Evolutionary conservation across 2,113 vertebrate species (phyloP), one percentile per base, ranked within the genome.

Genomic region (Tautogolabrus adspersus): DNA sequence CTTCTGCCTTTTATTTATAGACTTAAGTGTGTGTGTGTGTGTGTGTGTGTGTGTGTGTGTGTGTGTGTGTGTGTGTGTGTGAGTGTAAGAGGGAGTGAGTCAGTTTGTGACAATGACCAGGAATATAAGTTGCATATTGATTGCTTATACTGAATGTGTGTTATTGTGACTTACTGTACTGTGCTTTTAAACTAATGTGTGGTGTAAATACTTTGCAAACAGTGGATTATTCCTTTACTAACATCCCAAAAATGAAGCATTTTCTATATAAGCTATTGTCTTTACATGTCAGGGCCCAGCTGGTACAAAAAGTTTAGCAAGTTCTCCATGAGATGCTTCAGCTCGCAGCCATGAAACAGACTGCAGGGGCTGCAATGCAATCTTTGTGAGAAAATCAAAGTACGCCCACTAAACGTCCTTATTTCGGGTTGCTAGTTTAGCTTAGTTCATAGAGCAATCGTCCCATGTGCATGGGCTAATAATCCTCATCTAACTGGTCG

Each of bases 1-100:
- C 83, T 85, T 85, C 78, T 83, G 75, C 83, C 69, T 85, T 90
- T 89, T 91, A 85, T 90, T 91, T 86, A 83, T 89, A 87, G 87
- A 81, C 78, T 69, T 75, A 76, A 66, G 54, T 68, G 76, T 81
- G 79, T 38, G 64, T 58, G 55, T 55, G 16, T 60, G 55, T 68
- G 61, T 71, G 71, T 61, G 66, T 30, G 66, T 65, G 67, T 62
- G 49, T 58, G 57, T 51, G 57, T 58, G 73, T 38, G 68, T 23
- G 16, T 60, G 55, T 68, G 61, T 71, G 71, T 61, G 66, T 30
- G 66, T 65, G 67, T 62, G 49, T 58, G 57, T 51, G 57, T 58
- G 73, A 26, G 68, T 23, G 68, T 65, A 40, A 34, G 51, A 67
- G 46, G 0, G 62, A 38, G 61, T 3, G 22, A 47, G 42, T 74